phyloP scores from a whole-genome alignment of 2,797 vertebrate genomes.

The Phaenicophaeus curvirostris region DNA sequence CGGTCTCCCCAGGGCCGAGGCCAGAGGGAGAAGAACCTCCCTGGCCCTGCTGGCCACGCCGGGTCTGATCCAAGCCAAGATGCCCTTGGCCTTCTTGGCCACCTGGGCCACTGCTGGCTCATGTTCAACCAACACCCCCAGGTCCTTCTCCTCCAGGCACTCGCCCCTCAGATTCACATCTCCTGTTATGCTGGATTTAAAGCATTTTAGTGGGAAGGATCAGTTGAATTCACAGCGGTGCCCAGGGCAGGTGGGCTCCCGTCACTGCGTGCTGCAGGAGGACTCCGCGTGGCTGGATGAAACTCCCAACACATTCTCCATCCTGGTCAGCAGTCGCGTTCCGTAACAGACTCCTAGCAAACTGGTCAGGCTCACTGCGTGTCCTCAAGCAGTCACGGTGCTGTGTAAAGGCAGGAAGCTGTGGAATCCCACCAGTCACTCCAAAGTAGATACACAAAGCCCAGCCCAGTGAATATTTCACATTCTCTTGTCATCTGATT shows the following conservation, averaged over 20 bases:
- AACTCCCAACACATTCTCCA: background rate
- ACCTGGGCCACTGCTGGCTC: no score
- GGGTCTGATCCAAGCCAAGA: no score
- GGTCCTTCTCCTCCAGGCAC: no score
- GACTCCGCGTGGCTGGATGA: background rate
- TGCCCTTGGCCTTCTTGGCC: no score
- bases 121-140: no score
- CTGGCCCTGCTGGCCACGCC: no score
- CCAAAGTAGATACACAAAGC: background rate
- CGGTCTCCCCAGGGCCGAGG: no score
- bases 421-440: background rate
- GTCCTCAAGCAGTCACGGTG: background rate
- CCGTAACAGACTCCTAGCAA: background rate
- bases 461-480: background rate
- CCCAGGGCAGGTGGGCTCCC: background rate
- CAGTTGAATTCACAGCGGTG: background rate
- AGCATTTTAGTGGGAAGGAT: background rate
- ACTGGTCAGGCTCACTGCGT: accelerated
- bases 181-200: no score
- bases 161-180: background rate
- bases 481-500: background rate
- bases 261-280: background rate
- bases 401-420: background rate
- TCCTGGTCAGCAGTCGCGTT: background rate
- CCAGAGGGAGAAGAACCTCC: no score